These are phyloP conservation scores for Eurois occulta DNA, from an alignment of 2,888 invertebrate genomes.

Conservation along the genomic window DNA sequence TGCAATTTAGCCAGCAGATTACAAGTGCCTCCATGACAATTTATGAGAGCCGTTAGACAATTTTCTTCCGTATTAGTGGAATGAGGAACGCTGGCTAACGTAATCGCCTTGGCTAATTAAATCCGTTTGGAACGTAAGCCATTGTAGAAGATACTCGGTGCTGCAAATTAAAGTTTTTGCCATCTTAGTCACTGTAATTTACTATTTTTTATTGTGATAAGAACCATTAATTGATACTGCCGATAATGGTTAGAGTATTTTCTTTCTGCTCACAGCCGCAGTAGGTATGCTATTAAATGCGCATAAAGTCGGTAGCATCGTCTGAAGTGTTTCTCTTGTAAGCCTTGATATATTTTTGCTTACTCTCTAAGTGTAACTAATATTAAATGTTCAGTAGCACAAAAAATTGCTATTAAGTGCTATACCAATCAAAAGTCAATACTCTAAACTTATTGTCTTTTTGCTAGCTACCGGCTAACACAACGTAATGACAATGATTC, in stretches of 20 bases:
- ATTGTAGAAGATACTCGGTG: slow-evolving; percentile 29
- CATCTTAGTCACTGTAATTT: slow-evolving; percentile 28
- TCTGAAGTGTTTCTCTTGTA: slow-evolving; percentile 31
- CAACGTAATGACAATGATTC: slow-evolving; percentile 83
- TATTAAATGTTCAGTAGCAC: slow-evolving; percentile 55
- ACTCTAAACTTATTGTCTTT: slow-evolving; percentile 76
- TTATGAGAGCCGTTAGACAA: slow-evolving; percentile 50
- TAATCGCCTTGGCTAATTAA: slow-evolving; percentile 51
- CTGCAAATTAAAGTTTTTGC: slow-evolving; percentile 41
- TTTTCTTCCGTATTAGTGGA: slow-evolving; percentile 57
- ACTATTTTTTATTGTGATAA: slow-evolving; percentile 14
- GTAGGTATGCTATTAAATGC: slow-evolving; percentile 25
- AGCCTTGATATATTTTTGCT: slow-evolving; percentile 37
- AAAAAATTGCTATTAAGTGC: slow-evolving; percentile 63
- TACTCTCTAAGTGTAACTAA: slow-evolving; percentile 37
- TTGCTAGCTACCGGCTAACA: slow-evolving; percentile 77
- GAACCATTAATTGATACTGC: slow-evolving; percentile 34
- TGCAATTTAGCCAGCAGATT: slow-evolving; percentile 52
- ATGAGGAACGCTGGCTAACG: slow-evolving; percentile 28
- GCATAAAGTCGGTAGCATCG: slow-evolving; percentile 38
- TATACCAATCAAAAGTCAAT: slow-evolving; percentile 75
- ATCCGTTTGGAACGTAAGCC: slow-evolving; percentile 31
- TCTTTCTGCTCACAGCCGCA: background rate
- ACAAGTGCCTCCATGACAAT: slow-evolving; percentile 43
- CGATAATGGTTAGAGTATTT: slow-evolving; percentile 23